Percentiles rank a stretch among this genome's conserved stretches.
These are phyloP conservation scores for Salticus scenicus DNA, from an alignment of 2,888 invertebrate species.

Conservation along the genomic window DNA sequence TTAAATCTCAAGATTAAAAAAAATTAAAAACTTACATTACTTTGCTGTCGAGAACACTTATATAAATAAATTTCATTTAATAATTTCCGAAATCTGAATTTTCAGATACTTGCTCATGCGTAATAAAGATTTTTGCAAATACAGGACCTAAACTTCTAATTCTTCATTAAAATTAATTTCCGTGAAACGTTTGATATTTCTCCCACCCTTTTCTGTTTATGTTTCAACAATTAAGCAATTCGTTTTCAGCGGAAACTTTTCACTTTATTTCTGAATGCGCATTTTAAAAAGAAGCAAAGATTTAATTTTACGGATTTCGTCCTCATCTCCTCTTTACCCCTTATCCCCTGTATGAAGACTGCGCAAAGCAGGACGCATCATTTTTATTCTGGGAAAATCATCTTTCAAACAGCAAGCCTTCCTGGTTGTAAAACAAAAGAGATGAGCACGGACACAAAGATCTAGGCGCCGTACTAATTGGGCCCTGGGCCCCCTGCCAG, in stretches of 20 bases:
- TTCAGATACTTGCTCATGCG: no score
- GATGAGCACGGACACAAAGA: slow-evolving; percentile 47
- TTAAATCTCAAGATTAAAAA: no score
- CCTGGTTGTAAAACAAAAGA: slow-evolving; percentile 56
- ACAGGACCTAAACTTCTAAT: no score
- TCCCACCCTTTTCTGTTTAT: background rate
- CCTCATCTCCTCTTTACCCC: no score
- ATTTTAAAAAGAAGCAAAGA: background rate
- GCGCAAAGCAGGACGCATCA: background rate
- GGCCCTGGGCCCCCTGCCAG: slow-evolving; percentile 27
- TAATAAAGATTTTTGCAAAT: no score
- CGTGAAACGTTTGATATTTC: no score
- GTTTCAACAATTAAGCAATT: background rate
- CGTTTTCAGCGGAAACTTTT: background rate
- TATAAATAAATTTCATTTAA: no score
- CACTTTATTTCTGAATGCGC: background rate
- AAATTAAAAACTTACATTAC: no score
- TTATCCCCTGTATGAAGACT: background rate
- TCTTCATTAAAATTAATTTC: no score
- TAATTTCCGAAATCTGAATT: no score
- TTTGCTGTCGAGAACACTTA: no score
- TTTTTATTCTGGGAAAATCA: slow-evolving; percentile 41
- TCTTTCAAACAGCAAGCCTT: slow-evolving; percentile 63
- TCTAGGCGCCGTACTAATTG: slow-evolving; percentile 57
- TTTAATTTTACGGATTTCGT: slow-evolving; percentile 5